Conservation (phyloP, 64 coral and sea anemone species). For the Platygyra sinensis region DNA sequence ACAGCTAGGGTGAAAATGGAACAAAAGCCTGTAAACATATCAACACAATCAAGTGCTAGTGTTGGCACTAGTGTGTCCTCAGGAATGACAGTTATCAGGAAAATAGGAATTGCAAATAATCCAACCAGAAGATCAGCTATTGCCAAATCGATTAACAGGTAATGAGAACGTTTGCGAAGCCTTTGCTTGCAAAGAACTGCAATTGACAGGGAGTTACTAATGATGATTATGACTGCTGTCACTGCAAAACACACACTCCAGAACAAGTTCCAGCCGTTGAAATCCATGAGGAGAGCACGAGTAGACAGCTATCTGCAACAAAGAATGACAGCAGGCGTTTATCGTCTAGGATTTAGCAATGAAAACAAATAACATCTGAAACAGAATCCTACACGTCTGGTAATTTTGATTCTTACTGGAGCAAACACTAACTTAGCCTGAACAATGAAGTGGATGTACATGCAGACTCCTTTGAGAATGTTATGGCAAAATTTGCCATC, state of each 20-base stretch:
- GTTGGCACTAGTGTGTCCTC: not conserved
- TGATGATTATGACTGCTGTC: slow-evolving; percentile 38
- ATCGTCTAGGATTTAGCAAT: not conserved
- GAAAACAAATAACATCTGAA: not conserved
- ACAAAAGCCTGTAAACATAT: not conserved
- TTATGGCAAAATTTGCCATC: no score
- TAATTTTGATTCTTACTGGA: no score
- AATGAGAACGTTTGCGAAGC: not conserved
- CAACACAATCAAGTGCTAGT: not conserved
- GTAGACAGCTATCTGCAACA: not conserved
- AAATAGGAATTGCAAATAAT: slow-evolving; percentile 1
- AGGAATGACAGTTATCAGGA: no score
- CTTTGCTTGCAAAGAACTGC: not conserved
- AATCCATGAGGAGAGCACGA: not conserved
- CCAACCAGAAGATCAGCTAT: slow-evolving; percentile 26
- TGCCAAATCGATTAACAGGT: not conserved
- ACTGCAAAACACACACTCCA: slow-evolving; percentile 53
- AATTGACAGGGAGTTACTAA: slow-evolving; percentile 56
- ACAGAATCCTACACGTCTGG: no score
- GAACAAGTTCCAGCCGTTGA: not conserved
- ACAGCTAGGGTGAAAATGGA: slow-evolving; percentile 32
- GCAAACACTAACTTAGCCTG: no score
- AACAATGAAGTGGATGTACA: no score
- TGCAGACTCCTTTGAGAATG: no score
- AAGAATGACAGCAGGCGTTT: not conserved